Base-by-base conservation (phyloP, 2,113 vertebrate genomes). In the Trichechus manatus region DNA sequence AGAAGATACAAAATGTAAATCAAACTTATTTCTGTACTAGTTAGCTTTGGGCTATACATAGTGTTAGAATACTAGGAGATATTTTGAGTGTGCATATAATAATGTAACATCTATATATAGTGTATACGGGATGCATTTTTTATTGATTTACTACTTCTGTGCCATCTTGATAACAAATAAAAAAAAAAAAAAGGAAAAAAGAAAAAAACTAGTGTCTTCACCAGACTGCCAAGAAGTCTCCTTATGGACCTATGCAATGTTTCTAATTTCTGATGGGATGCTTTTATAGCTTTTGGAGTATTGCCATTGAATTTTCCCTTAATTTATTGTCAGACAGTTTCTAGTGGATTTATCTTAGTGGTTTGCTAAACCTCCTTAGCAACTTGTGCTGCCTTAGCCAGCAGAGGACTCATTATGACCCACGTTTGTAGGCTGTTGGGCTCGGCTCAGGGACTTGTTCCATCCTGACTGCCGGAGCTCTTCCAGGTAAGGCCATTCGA, bases 231-330 rank as follows among this genome's bases (percentile, higher is more conserved):
- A 97, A 97, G 89, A 94, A 92, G 82, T 95, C 66, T 88, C 78
- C 66, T 93, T 94, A 83, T 83, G 47, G 74, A 95, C 88, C 90
- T 92, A 92, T 93, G 74, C 10, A 86, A 78, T 72, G 29, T 33
- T 94, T 97, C 90, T 98, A 92, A 96, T 89, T 97, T 97, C 92
- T 97, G 95, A 96, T 94, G 81, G 81, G 87, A 72, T 96, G 63
- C 44, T 94, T 97, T 96, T 95, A 97, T 83, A 87, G 89, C 5
- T 97, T 93, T 96, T 97, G 97, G 94, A 94, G 33, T n/a, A 72
- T 78, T 95, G 96, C 95, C 97, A 97, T 63, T 94, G 85, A 96
- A 93, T 95, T 96, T 97, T 89, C 72, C 33, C 78, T 95, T 98
- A 97, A 98, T 96, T 97, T 95, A 86, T 93, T 80, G 68, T 93